Base-by-base conservation (phyloP, 2,888 invertebrate species). In the Drosophila nr. perissopoda region DNA sequence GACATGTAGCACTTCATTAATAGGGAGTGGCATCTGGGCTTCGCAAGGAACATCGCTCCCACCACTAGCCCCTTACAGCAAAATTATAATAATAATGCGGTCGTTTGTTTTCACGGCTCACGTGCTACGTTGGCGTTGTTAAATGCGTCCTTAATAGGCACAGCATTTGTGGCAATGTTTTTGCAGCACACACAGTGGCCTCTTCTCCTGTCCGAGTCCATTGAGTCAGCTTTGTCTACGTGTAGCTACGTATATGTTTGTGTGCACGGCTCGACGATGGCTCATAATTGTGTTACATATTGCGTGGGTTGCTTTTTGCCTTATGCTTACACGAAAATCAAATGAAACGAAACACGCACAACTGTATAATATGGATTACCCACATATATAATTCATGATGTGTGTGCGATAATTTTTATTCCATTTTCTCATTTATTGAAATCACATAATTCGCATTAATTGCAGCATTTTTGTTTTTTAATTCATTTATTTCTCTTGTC, bases 51-150 rank as follows among this genome's bases (percentile, higher is more conserved):
- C 29, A 5, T 11, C 40, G 36, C 42, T 11, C 33, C 29, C 31
- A 27, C 34, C 36, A 11, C 29, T 21, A 8, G 8, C 5, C 21
- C 42, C 42, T 29, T 29, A 31, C 25, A 18, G 25, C 31, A 53
- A 68, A 80, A 81, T 72, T 63, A 63, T 80, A 86, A 87, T 83
- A 86, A 87, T 85, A 85, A 82, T 87, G 88, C 58, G 74, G 65
- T 78, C 85, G 80, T 89, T 85, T 89, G 82, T 80, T 80, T 85
- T 82, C 82, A 78, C 71, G 72, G 81, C 68, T 80, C 89, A 85
- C 85, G 89, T 84, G 73, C 78, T 76, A 74, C 73, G 66, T 25
- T 54, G 60, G 13, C 38, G 58, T 60, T 81, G 75, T 77, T 79
- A 88, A 88, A 82, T 88, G 75, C 57, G 61, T 74, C 73, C 80